These are phyloP conservation scores for Phrynocephalus versicolor DNA, from an alignment of 2,113 vertebrate genomes.

Conservation along the genomic window DNA sequence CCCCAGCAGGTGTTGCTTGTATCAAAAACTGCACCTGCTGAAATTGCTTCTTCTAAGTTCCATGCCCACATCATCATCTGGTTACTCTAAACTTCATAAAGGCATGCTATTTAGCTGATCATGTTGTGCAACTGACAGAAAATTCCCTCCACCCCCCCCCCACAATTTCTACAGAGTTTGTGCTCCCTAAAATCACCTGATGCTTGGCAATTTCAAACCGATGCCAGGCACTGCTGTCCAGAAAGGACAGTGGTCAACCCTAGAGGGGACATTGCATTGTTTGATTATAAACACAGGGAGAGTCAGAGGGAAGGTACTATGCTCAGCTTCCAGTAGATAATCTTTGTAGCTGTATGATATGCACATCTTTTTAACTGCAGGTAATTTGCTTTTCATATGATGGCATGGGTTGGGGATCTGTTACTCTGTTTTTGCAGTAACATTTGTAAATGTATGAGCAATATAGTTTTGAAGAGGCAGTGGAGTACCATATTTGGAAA, in stretches of 20 bases:
- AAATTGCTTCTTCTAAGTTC: too few relatives aligned
- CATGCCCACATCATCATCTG: too few relatives aligned
- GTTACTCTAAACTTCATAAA: neutral
- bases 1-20: too few relatives aligned
- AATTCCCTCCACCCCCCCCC: neutral
- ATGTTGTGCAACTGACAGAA: conserved; percentile 2
- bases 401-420: neutral
- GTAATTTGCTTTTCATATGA: conserved; percentile 38
- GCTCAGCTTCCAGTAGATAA: neutral
- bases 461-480: neutral
- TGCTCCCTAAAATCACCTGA: conserved; percentile 56
- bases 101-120: neutral
- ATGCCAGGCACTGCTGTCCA: conserved; percentile 53
- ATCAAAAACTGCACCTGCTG: too few relatives aligned
- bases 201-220: conserved; percentile 37
- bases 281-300: conserved; percentile 15
- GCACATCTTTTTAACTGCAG: conserved; percentile 37
- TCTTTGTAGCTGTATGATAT: neutral
- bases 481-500: neutral
- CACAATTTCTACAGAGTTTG: neutral
- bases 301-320: neutral
- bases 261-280: neutral
- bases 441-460: neutral
- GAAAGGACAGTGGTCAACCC: conserved; percentile 48
- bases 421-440: rapidly evolving